Percentiles rank a stretch among this genome's conserved stretches.
Evolutionary conservation across 2,113 vertebrate genomes (phyloP).

Genomic region (Pelobates fuscus): DNA sequence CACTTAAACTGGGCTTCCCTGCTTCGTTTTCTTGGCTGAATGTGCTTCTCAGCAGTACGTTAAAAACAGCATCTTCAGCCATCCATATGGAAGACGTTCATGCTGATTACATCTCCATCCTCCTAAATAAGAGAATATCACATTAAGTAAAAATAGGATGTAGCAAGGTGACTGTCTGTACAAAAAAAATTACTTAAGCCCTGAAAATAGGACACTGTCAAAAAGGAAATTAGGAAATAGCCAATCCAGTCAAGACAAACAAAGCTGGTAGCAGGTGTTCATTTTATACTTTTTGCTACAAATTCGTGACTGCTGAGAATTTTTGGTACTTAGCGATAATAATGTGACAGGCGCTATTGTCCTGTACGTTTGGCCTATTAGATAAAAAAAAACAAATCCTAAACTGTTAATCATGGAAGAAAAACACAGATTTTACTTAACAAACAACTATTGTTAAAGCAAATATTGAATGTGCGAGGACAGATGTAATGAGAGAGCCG

Average conservation of each 20-base stretch:
- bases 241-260: neutral
- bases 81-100: slow-evolving; percentile 18
- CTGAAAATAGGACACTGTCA: neutral
- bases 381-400: neutral
- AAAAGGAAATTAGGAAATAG: neutral
- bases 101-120: slow-evolving; percentile 7
- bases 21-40: slow-evolving; percentile 1
- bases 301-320: neutral
- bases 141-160: neutral
- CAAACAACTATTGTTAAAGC: neutral
- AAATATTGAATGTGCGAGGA: neutral
- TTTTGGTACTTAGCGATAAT: neutral
- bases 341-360: neutral
- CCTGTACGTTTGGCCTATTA: neutral
- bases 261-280: neutral
- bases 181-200: neutral
- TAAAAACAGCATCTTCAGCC: neutral
- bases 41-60: slow-evolving; percentile 6
- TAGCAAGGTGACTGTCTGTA: neutral
- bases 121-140: neutral
- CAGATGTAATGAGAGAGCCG: neutral
- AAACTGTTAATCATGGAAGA: neutral
- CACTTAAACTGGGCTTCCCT: slow-evolving; percentile 2
- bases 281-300: neutral
- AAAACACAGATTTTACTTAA: neutral